Conservation (phyloP, 2,797 vertebrate genomes). For the Syngnathus acus region DNA sequence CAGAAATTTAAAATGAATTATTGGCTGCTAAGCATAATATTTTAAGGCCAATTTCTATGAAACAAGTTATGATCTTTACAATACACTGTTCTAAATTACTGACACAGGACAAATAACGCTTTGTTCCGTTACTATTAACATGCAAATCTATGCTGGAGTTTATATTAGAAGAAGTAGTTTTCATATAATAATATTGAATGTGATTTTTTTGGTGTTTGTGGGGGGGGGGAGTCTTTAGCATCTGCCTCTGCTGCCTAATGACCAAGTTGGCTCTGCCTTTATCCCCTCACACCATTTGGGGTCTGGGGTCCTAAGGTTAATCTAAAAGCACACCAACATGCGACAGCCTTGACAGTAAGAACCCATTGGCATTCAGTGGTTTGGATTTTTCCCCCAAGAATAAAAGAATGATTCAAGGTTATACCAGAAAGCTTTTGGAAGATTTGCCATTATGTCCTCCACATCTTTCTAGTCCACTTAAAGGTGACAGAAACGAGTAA, state of each 20-base stretch:
- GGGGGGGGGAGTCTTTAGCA: background rate
- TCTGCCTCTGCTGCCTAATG: background rate
- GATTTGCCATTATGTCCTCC: constrained; percentile 18
- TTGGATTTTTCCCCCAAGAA: constrained; percentile 22
- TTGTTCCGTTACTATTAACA: too few species aligned
- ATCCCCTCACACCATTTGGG: background rate
- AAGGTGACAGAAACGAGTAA: constrained; percentile 21
- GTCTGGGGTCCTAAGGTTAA: constrained; percentile 5
- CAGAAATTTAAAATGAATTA: too few species aligned
- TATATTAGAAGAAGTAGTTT: background rate
- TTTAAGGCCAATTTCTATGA: too few species aligned
- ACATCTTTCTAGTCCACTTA: constrained; percentile 31
- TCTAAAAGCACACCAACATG: constrained; percentile 1
- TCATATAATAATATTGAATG: background rate
- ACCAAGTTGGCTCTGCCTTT: background rate
- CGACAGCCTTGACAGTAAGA: background rate
- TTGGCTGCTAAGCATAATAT: too few species aligned
- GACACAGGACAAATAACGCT: too few species aligned
- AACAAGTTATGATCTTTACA: too few species aligned
- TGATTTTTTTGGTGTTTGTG: background rate
- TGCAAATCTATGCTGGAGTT: too few species aligned
- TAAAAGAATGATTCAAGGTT: constrained; percentile 2
- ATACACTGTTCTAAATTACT: too few species aligned
- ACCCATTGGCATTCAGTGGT: constrained; percentile 8
- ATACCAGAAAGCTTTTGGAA: constrained; percentile 29